Percentiles rank a stretch among this genome's conserved stretches.
phyloP scores from a whole-genome alignment of 2,888 invertebrate species.

The Heterodera filipjevi region DNA sequence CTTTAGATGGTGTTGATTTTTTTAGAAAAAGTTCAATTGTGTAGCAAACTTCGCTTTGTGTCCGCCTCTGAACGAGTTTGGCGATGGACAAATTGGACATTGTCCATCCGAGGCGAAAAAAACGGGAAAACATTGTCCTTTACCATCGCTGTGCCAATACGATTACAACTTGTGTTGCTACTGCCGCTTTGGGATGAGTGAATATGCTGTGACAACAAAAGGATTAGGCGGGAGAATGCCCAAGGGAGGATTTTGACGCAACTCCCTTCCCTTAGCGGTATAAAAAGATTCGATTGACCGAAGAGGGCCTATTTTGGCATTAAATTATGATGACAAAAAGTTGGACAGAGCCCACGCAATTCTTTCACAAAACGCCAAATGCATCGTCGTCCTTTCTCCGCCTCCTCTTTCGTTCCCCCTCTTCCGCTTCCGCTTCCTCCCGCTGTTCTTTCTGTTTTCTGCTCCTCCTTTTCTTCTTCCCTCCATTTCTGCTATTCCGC shows the following conservation, averaged over 20 bases:
- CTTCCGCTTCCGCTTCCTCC: neutral
- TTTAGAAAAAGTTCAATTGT: no score
- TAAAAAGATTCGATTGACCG: neutral
- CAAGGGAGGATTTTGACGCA: neutral
- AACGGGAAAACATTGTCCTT: neutral
- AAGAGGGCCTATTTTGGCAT: neutral
- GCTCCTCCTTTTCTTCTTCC: neutral
- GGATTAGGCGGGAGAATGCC: neutral
- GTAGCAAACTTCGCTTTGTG: neutral
- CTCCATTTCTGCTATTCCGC: neutral
- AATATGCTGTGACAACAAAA: neutral
- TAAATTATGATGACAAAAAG: neutral
- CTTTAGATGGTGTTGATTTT: no score
- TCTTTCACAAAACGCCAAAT: neutral
- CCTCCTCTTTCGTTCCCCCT: neutral
- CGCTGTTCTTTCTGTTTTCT: neutral
- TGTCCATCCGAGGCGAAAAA: neutral
- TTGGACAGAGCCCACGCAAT: neutral
- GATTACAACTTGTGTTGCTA: neutral
- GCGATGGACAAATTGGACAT: neutral
- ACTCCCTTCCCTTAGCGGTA: neutral
- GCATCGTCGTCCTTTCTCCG: neutral
- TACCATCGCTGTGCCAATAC: neutral
- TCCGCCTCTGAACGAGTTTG: neutral
- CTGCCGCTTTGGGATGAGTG: neutral